Percentiles rank a stretch among this genome's conserved stretches.
phyloP scores from a whole-genome alignment of 2,113 vertebrate genomes.

The Cryptotis parvus region DNA sequence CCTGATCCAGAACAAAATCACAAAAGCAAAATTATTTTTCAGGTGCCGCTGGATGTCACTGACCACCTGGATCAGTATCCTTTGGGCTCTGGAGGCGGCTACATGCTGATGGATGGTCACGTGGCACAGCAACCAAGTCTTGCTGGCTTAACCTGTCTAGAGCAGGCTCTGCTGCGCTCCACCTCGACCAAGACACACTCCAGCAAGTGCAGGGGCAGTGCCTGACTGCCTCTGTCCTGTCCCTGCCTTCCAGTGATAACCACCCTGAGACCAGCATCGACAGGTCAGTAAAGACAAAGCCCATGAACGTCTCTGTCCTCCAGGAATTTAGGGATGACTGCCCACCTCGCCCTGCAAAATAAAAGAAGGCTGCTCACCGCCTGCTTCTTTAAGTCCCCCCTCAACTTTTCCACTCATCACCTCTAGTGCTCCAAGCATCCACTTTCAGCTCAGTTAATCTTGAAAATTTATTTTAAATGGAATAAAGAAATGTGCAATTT shows the following conservation, averaged over 20 bases:
- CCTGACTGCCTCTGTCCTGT: background rate
- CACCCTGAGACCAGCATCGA: background rate
- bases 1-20: background rate
- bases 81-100: constrained; percentile 31
- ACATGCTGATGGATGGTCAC: background rate
- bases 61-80: background rate
- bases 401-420: background rate
- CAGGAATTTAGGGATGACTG: background rate
- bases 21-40: constrained; percentile 27
- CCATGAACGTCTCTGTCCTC: background rate
- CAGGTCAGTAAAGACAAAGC: background rate
- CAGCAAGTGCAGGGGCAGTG: background rate
- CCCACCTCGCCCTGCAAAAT: background rate
- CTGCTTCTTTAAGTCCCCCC: background rate
- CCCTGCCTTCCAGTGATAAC: background rate
- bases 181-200: background rate
- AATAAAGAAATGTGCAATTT: constrained; percentile 8
- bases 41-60: background rate
- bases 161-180: background rate
- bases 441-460: background rate
- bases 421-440: background rate
- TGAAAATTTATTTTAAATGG: background rate
- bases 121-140: background rate
- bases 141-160: background rate
- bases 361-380: background rate